Evolutionary conservation across 2,888 invertebrate genomes (phyloP).

Genomic region (Lasioglossum zephyrum): DNA sequence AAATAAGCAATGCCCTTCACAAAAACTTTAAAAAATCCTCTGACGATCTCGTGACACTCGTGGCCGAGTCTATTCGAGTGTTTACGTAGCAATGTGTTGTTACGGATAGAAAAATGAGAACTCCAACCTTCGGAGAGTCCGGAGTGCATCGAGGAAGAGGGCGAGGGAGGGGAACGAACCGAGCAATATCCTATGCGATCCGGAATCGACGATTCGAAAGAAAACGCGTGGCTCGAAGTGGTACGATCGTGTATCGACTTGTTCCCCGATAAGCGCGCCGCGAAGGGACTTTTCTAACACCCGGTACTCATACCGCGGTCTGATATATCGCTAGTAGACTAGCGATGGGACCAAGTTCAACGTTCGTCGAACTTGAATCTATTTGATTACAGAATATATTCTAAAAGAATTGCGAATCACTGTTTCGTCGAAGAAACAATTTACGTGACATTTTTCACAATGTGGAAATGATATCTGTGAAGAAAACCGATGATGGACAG

Average conservation of each 20-base stretch:
- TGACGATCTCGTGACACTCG: no score
- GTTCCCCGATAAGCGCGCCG: conserved; percentile 6
- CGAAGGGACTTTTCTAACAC: neutral
- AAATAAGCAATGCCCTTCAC: no score
- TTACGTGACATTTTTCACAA: no score
- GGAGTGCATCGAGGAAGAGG: neutral
- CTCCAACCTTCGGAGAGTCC: neutral
- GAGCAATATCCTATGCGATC: neutral
- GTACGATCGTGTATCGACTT: conserved; percentile 12
- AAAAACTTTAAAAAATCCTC: no score
- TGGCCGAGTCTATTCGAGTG: no score
- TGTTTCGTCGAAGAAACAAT: neutral
- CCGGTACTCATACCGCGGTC: neutral
- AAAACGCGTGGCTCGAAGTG: conserved; percentile 7
- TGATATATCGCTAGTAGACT: conserved; percentile 2
- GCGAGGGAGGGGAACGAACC: neutral
- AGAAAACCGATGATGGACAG: no score
- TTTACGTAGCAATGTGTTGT: no score
- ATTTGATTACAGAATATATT: neutral
- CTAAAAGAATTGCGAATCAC: neutral
- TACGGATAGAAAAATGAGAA: neutral
- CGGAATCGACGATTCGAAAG: conserved; percentile 9
- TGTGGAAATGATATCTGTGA: no score
- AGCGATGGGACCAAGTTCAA: neutral
- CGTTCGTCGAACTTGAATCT: neutral